These are phyloP conservation scores for Agelas oroides DNA, from an alignment of 37 sponge, comb jelly and placozoan genomes.

Conservation along the genomic window DNA sequence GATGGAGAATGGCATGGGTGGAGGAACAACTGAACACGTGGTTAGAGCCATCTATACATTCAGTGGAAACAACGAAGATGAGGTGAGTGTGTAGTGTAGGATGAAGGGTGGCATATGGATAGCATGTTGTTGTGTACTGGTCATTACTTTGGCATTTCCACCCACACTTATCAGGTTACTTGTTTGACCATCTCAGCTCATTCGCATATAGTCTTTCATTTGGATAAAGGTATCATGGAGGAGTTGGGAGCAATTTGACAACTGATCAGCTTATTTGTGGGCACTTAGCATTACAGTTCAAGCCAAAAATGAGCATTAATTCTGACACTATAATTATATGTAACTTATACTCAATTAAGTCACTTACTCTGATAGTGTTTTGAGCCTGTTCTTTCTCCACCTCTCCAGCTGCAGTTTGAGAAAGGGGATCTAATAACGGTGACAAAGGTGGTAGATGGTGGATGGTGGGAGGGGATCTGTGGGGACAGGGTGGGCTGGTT, in stretches of 20 bases:
- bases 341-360: too few species aligned
- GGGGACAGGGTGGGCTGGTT: conserved; percentile 90
- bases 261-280: too few species aligned
- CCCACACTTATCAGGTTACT: too few species aligned
- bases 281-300: too few species aligned
- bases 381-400: not conserved
- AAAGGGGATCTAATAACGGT: conserved; percentile 86
- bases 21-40: not conserved
- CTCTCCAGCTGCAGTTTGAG: conserved; percentile 75
- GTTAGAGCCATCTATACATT: conserved; percentile 76
- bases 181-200: too few species aligned
- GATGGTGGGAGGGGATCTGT: conserved; percentile 94
- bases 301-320: too few species aligned
- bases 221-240: too few species aligned
- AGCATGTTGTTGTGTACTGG: not conserved
- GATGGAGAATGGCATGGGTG: not conserved
- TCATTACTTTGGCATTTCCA: too few species aligned
- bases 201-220: too few species aligned
- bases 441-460: conserved; percentile 86
- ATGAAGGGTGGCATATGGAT: not conserved
- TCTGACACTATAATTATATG: too few species aligned
- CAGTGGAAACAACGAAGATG: conserved; percentile 77
- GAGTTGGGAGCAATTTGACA: too few species aligned
- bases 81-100: conserved; percentile 49
- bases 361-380: too few species aligned